Conservation (phyloP, 2,888 invertebrate genomes). For the Cantharis lateralis region DNA sequence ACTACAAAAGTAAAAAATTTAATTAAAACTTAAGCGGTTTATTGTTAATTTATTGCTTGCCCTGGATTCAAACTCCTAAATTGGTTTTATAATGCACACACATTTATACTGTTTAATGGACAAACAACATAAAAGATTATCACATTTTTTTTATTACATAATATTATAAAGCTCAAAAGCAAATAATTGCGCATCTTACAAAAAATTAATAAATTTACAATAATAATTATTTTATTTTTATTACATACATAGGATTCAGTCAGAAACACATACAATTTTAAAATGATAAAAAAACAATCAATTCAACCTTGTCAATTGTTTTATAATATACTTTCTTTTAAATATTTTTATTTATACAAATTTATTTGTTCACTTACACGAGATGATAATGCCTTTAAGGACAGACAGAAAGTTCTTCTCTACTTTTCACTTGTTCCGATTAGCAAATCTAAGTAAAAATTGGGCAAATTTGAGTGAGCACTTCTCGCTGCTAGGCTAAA, state of each 20-base stretch:
- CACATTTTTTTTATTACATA: not conserved
- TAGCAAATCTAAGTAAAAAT: conserved; percentile 18
- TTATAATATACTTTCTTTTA: conserved; percentile 1
- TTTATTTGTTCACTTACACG: conserved; percentile 18
- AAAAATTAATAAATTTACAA: conserved; percentile 1
- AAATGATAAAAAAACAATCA: conserved; percentile 11
- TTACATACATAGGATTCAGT: conserved; percentile 49
- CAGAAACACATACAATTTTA: conserved; percentile 47
- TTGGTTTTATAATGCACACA: not conserved
- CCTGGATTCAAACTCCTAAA: not conserved
- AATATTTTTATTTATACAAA: conserved; percentile 19
- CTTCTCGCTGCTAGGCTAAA: not conserved
- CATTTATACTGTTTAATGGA: not conserved
- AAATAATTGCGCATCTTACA: not conserved
- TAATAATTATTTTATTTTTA: conserved; percentile 34
- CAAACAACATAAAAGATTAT: not conserved
- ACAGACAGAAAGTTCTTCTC: conserved; percentile 6
- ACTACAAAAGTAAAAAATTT: not conserved
- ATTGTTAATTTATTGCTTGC: no score
- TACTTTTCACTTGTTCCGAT: not conserved
- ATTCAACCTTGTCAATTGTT: not conserved
- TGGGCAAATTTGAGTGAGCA: conserved; percentile 19
- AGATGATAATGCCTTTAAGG: conserved; percentile 27
- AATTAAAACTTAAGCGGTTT: no score
- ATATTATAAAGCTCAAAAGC: not conserved